Conservation (phyloP, 2,797 vertebrate species). For the Schizopygopsis malacanthus region DNA sequence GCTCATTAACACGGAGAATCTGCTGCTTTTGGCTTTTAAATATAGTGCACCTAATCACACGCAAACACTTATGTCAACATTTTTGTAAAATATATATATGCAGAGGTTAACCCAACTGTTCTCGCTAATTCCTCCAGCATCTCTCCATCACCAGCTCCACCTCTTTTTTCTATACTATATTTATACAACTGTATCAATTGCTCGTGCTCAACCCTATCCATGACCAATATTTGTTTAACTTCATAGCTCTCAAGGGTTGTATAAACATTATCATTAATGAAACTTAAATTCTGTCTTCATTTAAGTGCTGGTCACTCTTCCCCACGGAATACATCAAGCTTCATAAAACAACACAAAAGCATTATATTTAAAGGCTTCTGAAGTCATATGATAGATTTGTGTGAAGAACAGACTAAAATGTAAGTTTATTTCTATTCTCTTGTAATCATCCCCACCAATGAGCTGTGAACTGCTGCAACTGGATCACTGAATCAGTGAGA, state of each 20-base stretch:
- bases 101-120: neutral
- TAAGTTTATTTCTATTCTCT: neutral
- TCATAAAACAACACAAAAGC: neutral
- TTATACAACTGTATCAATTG: neutral
- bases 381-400: neutral
- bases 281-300: neutral
- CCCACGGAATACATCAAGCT: neutral
- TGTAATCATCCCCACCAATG: neutral
- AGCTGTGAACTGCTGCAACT: neutral
- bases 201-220: neutral
- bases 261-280: neutral
- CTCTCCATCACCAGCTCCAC: neutral
- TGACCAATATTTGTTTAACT: neutral
- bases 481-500: neutral
- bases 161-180: neutral
- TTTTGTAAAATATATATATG: neutral
- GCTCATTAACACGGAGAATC: constrained; percentile 1
- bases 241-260: neutral
- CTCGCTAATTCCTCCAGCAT: neutral
- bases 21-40: neutral
- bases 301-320: neutral
- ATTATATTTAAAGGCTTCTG: neutral
- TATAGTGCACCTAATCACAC: neutral
- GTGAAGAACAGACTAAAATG: neutral
- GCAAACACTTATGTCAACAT: neutral